phyloP scores from a whole-genome alignment of 1,140 invertebrate species.

The Paraescarpia echinospica region DNA sequence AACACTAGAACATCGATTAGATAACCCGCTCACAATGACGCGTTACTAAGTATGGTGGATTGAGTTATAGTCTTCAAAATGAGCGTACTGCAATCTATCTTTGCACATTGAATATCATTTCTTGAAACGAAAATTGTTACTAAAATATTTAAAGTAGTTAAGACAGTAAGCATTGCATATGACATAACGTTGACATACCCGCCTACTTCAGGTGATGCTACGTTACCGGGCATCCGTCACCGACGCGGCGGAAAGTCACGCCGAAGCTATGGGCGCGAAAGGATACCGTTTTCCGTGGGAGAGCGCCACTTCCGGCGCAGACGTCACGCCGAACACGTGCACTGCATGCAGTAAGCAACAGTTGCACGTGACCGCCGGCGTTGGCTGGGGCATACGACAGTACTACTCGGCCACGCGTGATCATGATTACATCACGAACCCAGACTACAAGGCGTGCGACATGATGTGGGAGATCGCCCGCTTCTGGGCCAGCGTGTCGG shows the following conservation, averaged over 20 bases:
- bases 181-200: not conserved
- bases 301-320: slow-evolving; percentile 26
- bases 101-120: not conserved
- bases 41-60: too few relatives aligned
- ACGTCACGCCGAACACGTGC: slow-evolving; percentile 19
- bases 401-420: slow-evolving; percentile 30
- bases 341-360: slow-evolving; percentile 22
- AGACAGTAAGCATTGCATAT: not conserved
- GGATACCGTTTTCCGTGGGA: slow-evolving; percentile 29
- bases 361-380: slow-evolving; percentile 24
- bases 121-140: not conserved
- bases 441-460: slow-evolving; percentile 28
- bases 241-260: slow-evolving; percentile 12
- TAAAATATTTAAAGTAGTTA: not conserved
- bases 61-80: too few relatives aligned
- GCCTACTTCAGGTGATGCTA: not conserved
- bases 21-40: too few relatives aligned
- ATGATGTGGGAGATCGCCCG: slow-evolving; percentile 26
- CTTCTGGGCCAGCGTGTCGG: slow-evolving; percentile 19
- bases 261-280: slow-evolving; percentile 3
- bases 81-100: not conserved
- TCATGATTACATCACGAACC: slow-evolving; percentile 27
- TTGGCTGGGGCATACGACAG: slow-evolving; percentile 25
- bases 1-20: too few relatives aligned
- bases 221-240: slow-evolving; percentile 18